Evolutionary conservation across 2,888 invertebrate species (phyloP).

Genomic region (Cryptus viduatorius): DNA sequence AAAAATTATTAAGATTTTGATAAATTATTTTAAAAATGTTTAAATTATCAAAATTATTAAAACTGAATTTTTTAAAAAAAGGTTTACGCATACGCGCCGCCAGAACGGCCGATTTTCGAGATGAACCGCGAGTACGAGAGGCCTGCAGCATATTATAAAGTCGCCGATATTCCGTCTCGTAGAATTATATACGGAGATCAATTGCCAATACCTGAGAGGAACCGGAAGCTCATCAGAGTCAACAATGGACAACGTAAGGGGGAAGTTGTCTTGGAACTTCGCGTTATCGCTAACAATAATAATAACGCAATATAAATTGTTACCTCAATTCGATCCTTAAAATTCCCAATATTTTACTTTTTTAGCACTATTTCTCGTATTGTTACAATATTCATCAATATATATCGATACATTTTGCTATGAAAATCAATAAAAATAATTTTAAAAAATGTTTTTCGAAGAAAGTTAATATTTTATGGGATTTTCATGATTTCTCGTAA

Average conservation of each 20-base stretch:
- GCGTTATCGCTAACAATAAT: conserved; percentile 80
- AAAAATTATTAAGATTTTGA: not conserved
- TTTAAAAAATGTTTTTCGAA: too few species aligned
- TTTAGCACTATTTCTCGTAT: too few species aligned
- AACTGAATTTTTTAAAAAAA: conserved; percentile 29
- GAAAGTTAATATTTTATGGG: too few species aligned
- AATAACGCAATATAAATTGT: conserved; percentile 50
- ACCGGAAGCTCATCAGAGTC: conserved; percentile 75
- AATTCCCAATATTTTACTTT: too few species aligned
- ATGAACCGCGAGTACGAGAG: conserved; percentile 72
- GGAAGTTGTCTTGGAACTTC: conserved; percentile 80
- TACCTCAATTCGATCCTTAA: not conserved
- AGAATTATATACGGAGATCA: conserved; percentile 73
- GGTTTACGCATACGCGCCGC: conserved; percentile 66
- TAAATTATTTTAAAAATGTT: too few species aligned
- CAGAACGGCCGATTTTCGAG: conserved; percentile 73
- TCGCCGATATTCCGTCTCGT: conserved; percentile 73
- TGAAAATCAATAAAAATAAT: too few species aligned
- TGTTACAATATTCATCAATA: too few species aligned
- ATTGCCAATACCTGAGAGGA: conserved; percentile 72
- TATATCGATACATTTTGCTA: too few species aligned
- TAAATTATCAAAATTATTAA: not conserved
- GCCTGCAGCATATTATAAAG: conserved; percentile 74
- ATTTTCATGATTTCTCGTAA: too few species aligned
- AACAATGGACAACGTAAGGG: conserved; percentile 74